Base-by-base conservation (phyloP, 2,797 vertebrate genomes). In the Trematocara caparti region DNA sequence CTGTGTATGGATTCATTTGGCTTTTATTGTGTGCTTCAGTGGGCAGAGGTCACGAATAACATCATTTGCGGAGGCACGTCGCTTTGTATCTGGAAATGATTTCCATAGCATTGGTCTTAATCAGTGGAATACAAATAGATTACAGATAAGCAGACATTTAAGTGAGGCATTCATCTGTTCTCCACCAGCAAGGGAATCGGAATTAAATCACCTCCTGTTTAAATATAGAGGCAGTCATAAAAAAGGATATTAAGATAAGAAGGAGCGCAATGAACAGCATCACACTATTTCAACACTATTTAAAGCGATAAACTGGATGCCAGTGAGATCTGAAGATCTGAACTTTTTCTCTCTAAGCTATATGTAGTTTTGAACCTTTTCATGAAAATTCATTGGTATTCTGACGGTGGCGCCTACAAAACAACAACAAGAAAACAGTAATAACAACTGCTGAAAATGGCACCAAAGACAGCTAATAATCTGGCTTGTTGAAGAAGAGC, bases 1-100 rank as follows among this genome's bases (percentile, higher is more conserved):
- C 15, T 84, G 85, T 88, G 86, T 82, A 75, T 62, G 78, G 78
- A 76, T 76, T 89, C 75, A 79, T 88, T 83, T 84, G 73, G 62
- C 38, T 85, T 79, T 84, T 69, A 74, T 51, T 75, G 57, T 55
- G 47, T 2, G n/a, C 53, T 53, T 73, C 82, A 79, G 55, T 50
- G 48, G 12, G 64, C 77, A 38, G 45, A 32, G 78, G 83, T 86
- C 78, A 77, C 11, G 27, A 79, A 75, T 36, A 45, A n/a, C 75
- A 62, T 45, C 8, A 40, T 48, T 48, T 17, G 76, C 0, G 17
- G 57, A 84, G 78, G 72, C 59, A 40, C 1, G 8, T 21, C 4
- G 9, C 36, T 78, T 73, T 76, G 73, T 75, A 57, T 82, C 71
- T 48, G 72, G 34, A 76, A 79, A 81, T 27, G 24, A n/a, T 84